Evolutionary conservation across 2,113 vertebrate species (phyloP).

Genomic region (Aramus guarauna): DNA sequence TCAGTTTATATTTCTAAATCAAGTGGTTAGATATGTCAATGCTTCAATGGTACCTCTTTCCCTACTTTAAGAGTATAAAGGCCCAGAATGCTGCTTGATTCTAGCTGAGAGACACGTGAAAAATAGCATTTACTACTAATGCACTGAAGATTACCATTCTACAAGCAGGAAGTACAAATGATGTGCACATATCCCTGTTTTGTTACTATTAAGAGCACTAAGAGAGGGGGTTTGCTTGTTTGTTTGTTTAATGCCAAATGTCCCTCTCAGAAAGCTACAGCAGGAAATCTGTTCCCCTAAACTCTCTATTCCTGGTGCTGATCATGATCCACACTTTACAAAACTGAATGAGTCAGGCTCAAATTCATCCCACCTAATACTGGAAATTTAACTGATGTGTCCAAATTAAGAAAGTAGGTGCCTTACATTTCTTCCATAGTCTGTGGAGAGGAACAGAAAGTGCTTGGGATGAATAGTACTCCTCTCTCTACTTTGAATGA

Average conservation of each 20-base stretch:
- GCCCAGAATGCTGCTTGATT: neutral
- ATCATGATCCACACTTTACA: neutral
- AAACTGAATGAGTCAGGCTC: neutral
- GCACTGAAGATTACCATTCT: neutral
- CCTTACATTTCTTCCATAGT: neutral
- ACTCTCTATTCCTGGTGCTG: neutral
- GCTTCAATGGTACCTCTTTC: neutral
- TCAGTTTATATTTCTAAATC: neutral
- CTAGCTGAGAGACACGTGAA: neutral
- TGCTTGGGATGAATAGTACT: neutral
- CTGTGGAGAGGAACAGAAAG: neutral
- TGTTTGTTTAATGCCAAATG: neutral
- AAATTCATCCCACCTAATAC: neutral
- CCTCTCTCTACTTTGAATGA: neutral
- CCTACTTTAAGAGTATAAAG: neutral
- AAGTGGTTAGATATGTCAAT: neutral
- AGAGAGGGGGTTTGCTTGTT: fast-evolving
- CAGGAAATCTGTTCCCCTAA: neutral
- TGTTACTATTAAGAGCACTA: neutral
- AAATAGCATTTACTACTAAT: neutral
- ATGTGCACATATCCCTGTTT: neutral
- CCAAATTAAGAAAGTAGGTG: neutral
- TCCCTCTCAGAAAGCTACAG: neutral
- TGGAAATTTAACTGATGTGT: neutral
- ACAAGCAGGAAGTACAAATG: neutral